Conservation (phyloP, 2,888 invertebrate genomes). For the Hololepta plana region DNA sequence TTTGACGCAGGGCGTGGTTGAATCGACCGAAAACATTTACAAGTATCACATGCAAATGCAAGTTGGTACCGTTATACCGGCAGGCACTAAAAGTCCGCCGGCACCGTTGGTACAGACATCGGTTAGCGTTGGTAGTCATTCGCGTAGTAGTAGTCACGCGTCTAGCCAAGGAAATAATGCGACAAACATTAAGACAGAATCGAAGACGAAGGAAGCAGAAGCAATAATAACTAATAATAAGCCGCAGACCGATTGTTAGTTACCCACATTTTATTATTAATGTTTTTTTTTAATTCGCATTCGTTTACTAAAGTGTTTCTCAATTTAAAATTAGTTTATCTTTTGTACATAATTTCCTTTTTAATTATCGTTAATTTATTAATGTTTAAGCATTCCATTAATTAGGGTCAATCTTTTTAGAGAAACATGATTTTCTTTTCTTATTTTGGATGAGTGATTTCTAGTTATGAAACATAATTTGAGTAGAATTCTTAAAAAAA, state of each 20-base stretch:
- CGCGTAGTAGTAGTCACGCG: constrained; percentile 44
- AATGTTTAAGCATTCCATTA: no score
- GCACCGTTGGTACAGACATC: constrained; percentile 52
- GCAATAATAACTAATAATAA: no score
- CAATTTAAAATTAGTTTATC: constrained; percentile 1
- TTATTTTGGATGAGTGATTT: no score
- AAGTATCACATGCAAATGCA: constrained; percentile 69
- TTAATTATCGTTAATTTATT: no score
- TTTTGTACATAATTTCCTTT: background rate
- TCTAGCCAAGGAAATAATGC: constrained; percentile 12
- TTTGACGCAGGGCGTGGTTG: constrained; percentile 58
- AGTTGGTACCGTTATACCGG: constrained; percentile 32
- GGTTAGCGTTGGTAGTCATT: constrained; percentile 35
- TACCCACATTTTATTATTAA: constrained; percentile 1
- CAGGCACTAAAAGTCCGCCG: constrained; percentile 44
- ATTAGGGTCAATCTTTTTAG: no score
- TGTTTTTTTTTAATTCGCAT: background rate
- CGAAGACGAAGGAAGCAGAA: no score
- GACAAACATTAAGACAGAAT: no score
- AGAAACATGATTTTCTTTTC: no score
- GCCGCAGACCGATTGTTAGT: no score
- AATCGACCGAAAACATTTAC: constrained; percentile 64
- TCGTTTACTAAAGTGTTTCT: background rate
- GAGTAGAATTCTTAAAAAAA: no score
- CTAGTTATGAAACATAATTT: no score